Evolutionary conservation across 2,888 invertebrate species (phyloP).

Genomic region (Coleophora flavipennella): DNA sequence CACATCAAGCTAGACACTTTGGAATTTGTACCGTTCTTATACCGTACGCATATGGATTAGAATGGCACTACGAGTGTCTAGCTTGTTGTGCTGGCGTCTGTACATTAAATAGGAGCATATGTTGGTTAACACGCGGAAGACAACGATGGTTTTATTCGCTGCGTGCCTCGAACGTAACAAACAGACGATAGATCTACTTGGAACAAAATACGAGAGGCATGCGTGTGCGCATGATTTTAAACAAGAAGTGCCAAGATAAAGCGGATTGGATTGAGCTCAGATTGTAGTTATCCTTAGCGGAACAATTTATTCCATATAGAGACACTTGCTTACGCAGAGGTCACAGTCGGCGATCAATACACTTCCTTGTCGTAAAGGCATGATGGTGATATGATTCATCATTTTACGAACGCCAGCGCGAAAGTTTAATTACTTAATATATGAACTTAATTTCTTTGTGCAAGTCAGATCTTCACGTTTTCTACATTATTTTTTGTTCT

Average conservation of each 20-base stretch:
- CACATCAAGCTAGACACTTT: conserved; percentile 5
- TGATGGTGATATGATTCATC: no score
- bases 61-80: no score
- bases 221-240: conserved; percentile 21
- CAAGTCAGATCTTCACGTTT: no score
- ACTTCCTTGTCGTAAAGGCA: conserved; percentile 29
- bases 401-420: no score
- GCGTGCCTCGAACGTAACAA: conserved; percentile 15
- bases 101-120: conserved; percentile 4
- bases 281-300: conserved; percentile 36
- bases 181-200: conserved; percentile 27
- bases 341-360: conserved; percentile 25
- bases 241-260: conserved; percentile 15
- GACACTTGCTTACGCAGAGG: conserved; percentile 26
- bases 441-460: no score
- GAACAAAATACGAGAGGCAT: conserved; percentile 25
- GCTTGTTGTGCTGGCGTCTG: no score
- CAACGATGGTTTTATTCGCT: conserved; percentile 29
- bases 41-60: no score
- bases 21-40: no score
- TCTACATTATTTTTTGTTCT: no score
- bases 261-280: conserved; percentile 20
- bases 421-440: no score
- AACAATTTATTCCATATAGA: conserved; percentile 44
- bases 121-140: conserved; percentile 42